Conservation (phyloP, 2,113 vertebrate species). For the Aldabrachelys gigantea region DNA sequence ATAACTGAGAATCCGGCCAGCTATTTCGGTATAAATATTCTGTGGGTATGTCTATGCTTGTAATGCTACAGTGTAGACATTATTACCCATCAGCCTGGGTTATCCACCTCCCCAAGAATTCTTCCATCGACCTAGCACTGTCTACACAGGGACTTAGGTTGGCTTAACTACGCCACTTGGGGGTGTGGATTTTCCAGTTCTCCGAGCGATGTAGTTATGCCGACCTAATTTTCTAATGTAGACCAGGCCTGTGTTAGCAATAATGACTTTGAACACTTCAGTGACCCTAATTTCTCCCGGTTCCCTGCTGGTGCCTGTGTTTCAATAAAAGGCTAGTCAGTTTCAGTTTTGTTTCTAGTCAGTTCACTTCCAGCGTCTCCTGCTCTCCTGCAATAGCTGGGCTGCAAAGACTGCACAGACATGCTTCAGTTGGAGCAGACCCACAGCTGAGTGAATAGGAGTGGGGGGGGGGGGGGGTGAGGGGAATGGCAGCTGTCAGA, state of each 20-base stretch:
- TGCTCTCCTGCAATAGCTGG: not conserved
- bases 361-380: not conserved
- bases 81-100: not conserved
- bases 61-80: no score
- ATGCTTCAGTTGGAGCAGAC: not conserved
- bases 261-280: rapidly evolving
- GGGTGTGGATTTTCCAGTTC: not conserved
- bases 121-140: not conserved
- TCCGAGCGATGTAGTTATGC: not conserved
- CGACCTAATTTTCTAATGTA: not conserved
- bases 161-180: not conserved
- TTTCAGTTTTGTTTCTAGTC: not conserved
- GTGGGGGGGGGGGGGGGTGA: not conserved
- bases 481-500: not conserved
- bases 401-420: not conserved
- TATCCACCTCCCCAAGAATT: not conserved
- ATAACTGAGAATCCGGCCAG: not conserved
- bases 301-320: not conserved
- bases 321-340: not conserved
- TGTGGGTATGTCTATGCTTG: not conserved
- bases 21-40: not conserved
- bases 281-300: not conserved
- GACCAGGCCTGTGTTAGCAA: not conserved
- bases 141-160: not conserved
- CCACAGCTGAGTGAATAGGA: not conserved